Evolutionary conservation across 2,113 vertebrate genomes (phyloP).

Genomic region (Nipponia nippon): DNA sequence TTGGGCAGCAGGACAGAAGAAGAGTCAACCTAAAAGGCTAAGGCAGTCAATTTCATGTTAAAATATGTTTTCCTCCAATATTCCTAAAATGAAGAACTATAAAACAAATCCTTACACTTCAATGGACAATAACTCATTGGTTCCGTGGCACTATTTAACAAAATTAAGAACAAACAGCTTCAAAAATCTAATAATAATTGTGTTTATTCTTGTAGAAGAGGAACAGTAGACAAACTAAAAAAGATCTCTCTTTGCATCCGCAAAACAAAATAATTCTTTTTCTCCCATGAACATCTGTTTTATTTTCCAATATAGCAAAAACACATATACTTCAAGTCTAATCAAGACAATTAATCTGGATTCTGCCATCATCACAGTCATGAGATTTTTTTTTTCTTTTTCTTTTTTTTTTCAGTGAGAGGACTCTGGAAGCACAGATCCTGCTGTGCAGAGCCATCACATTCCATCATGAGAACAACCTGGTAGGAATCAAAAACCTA

Average conservation of each 20-base stretch:
- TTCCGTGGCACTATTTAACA: neutral
- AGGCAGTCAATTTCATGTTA: neutral
- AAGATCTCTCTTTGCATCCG: conserved; percentile 12
- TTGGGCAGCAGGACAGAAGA: neutral
- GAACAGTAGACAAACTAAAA: conserved; percentile 29
- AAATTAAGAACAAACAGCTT: conserved; percentile 14
- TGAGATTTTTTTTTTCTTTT: neutral
- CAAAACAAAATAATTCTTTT: conserved; percentile 45
- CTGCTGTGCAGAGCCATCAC: conserved; percentile 66
- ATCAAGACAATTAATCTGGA: conserved; percentile 47
- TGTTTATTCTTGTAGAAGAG: conserved; percentile 51
- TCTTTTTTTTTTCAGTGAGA: neutral
- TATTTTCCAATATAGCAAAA: conserved; percentile 30
- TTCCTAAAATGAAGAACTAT: neutral
- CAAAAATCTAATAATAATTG: conserved; percentile 29
- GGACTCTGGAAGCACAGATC: conserved; percentile 58
- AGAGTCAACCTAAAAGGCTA: neutral
- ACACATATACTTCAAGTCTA: conserved; percentile 31
- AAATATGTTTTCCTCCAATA: neutral
- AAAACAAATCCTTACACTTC: neutral
- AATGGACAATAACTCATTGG: neutral
- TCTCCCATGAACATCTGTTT: conserved; percentile 24
- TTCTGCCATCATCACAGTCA: conserved; percentile 51
- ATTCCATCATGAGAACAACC: conserved; percentile 51
- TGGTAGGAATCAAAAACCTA: conserved; percentile 35